A percentile compares a stretch with the other conserved stretches of the same genome.
phyloP scores from a whole-genome alignment of 2,797 vertebrate genomes.

The Eulemur rubriventer region DNA sequence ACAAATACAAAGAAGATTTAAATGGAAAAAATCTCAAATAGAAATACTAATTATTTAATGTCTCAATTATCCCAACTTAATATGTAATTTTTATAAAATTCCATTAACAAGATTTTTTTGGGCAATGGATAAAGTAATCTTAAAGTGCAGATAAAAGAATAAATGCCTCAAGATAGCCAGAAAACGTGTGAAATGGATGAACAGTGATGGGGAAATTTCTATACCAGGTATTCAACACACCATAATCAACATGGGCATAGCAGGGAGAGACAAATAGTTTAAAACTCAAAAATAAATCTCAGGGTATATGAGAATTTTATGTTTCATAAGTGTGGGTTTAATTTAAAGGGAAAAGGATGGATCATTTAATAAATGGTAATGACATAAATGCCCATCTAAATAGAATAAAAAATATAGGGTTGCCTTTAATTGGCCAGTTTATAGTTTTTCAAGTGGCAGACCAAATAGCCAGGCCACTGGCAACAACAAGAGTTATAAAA shows the following conservation, averaged over 20 bases:
- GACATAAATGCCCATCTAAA: background rate
- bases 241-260: background rate
- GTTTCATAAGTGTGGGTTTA: background rate
- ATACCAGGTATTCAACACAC: background rate
- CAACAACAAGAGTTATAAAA: background rate
- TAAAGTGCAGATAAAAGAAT: background rate
- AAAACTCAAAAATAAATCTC: background rate
- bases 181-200: background rate
- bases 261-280: background rate
- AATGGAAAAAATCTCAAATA: background rate
- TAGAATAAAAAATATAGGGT: background rate
- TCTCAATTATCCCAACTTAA: background rate
- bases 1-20: background rate
- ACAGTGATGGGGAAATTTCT: background rate
- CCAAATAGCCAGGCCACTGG: background rate
- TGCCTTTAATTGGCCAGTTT: background rate
- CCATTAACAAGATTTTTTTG: background rate
- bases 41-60: background rate
- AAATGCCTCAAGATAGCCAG: background rate
- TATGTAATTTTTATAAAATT: constrained; percentile 28
- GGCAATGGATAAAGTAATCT: background rate
- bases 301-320: background rate
- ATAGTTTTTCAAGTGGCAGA: background rate
- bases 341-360: background rate
- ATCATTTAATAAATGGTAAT: background rate